phyloP scores from a whole-genome alignment of 1,140 invertebrate genomes.

The Drosophila nasuta region DNA sequence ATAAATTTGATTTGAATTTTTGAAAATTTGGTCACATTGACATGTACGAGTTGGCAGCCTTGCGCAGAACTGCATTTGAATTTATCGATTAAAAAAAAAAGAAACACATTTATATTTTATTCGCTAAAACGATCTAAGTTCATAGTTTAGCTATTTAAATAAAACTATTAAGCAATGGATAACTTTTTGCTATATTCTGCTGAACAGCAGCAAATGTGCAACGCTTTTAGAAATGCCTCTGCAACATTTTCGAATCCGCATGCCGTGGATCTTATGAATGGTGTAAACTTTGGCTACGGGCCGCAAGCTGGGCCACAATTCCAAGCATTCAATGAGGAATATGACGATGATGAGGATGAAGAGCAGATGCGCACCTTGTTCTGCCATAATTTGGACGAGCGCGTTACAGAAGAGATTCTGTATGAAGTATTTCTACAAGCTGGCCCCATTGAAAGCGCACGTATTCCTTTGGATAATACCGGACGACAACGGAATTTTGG shows the following conservation, averaged over 20 bases:
- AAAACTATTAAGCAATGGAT: conserved; percentile 37
- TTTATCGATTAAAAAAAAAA: not conserved
- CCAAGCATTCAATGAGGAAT: not conserved
- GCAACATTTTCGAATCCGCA: not conserved
- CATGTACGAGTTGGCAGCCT: not conserved
- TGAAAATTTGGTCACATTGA: not conserved
- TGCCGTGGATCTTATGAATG: not conserved
- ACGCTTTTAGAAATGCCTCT: conserved; percentile 16
- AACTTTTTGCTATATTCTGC: conserved; percentile 16
- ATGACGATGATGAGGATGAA: conserved; percentile 80
- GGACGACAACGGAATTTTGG: conserved; percentile 89
- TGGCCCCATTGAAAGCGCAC: conserved; percentile 91
- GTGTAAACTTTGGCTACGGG: conserved; percentile 16
- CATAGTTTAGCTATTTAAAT: not conserved
- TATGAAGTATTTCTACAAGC: conserved; percentile 94
- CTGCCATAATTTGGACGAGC: conserved; percentile 91
- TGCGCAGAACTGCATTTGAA: not conserved
- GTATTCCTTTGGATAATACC: conserved; percentile 90
- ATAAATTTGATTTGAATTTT: not conserved
- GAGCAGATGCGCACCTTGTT: conserved; percentile 88
- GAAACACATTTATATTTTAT: not conserved
- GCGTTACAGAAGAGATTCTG: conserved; percentile 90
- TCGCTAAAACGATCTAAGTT: not conserved
- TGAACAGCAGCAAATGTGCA: conserved; percentile 48
- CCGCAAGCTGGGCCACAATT: not conserved